Evolutionary conservation across 2,797 vertebrate species (phyloP).

Genomic region (Aviceda cuculoides): DNA sequence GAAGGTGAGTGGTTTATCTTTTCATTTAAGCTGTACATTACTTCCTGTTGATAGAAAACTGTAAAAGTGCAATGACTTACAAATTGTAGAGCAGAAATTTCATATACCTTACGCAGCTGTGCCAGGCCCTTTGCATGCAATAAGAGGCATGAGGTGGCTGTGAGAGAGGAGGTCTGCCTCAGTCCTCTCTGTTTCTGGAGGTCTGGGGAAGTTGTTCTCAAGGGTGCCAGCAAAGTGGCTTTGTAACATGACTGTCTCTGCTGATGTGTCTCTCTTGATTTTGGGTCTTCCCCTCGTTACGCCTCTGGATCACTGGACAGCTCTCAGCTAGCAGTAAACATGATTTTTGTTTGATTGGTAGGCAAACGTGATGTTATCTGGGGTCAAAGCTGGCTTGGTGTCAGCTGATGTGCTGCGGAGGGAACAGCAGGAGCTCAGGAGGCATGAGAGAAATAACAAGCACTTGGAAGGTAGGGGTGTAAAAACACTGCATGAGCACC

Average conservation of each 20-base stretch:
- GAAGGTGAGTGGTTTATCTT: neutral
- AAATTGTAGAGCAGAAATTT: rapidly evolving
- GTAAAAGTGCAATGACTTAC: rapidly evolving
- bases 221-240: neutral
- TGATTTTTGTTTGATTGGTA: constrained; percentile 1
- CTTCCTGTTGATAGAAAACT: neutral
- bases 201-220: rapidly evolving
- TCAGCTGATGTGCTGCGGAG: constrained; percentile 81
- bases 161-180: neutral
- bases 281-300: rapidly evolving
- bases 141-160: rapidly evolving
- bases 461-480: constrained; percentile 82
- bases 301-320: rapidly evolving
- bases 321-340: neutral
- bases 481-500: rapidly evolving
- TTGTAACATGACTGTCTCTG: neutral
- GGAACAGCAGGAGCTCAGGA: constrained; percentile 85
- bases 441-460: constrained; percentile 74
- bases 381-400: constrained; percentile 85
- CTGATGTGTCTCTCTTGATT: rapidly evolving
- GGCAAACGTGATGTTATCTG: constrained; percentile 81
- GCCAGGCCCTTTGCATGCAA: neutral
- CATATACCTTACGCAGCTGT: rapidly evolving
- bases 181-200: neutral
- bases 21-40: rapidly evolving